Base-by-base conservation (phyloP, 2,888 invertebrate species). In the Octodonta nipae region DNA sequence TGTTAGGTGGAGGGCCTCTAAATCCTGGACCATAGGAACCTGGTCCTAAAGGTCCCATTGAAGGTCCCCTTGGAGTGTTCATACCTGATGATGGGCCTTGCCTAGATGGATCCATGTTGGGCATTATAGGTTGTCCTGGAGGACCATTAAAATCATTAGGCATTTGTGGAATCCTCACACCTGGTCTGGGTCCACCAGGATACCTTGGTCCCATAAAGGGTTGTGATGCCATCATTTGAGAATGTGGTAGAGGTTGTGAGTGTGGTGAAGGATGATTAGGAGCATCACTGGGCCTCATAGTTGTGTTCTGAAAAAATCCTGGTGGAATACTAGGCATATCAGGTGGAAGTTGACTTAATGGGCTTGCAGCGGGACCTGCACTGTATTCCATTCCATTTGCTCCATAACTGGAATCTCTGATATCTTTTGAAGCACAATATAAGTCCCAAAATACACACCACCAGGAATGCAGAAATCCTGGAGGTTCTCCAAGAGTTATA, bases 31-130 rank as follows among this genome's bases (percentile, higher is more conserved):
- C 71, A 56, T 84, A 84, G 41, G 76, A 75, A 40, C 84, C 84
- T 27, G 88, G 87, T 43, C 85, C 86, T 75, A 88, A 80, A 22
- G 87, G 86, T 41, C 84, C 89, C 80, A 84, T 81, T 45, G 80
- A 81, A 32, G 85, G 85, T 36, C 78, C 79, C 44, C 85, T 71
- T 38, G 86, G 89, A 43, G 91, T 73, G 65, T 85, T 88, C 77
- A 89, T 83, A 20, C 78, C 78, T 38, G 81, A 82, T 33, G 81
- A 76, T 50, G 82, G 83, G 49, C 84, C 86, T 70, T 22, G 22
- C 4, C 22, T 22, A 11, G 22, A 22, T 4, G 22, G 22, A 4
- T 22, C 22, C 22, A 22, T 22, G 22, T 22, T 22, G 22, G 22
- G 22, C 22, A 22, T 22, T 11, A 22, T 22, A 3, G 22, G 22